Evolutionary conservation across 2,113 vertebrate species (phyloP).

Genomic region (Regulus satrapa): DNA sequence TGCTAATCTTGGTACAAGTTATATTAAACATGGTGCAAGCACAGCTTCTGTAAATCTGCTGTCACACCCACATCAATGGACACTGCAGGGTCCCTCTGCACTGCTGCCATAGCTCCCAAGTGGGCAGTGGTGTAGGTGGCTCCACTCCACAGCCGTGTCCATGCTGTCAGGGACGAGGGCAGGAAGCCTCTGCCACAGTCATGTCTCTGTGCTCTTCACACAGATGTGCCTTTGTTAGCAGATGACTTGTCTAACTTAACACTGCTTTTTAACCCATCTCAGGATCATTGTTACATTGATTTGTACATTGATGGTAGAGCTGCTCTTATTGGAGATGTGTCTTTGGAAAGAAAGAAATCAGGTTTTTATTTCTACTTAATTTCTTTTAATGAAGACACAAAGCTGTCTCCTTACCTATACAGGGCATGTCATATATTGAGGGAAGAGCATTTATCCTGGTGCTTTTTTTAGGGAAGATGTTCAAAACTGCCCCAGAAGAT

Average conservation of each 20-base stretch:
- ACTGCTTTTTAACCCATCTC: neutral
- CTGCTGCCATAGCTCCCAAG: neutral
- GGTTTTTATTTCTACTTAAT: neutral
- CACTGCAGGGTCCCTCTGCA: neutral
- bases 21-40: fast-evolving
- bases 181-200: neutral
- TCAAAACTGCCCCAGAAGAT: neutral
- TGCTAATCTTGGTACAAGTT: neutral
- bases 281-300: neutral
- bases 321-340: neutral
- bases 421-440: neutral
- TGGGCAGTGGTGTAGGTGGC: neutral
- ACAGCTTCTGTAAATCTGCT: neutral
- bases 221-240: neutral
- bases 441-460: neutral
- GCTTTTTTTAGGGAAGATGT: neutral
- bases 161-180: fast-evolving
- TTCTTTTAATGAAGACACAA: neutral
- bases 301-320: neutral
- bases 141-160: fast-evolving
- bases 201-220: neutral
- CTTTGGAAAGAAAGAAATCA: neutral
- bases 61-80: fast-evolving
- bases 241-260: neutral
- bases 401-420: neutral